These are phyloP conservation scores for Nettapus auritus DNA, from an alignment of 2,113 vertebrate genomes.

Conservation along the genomic window DNA sequence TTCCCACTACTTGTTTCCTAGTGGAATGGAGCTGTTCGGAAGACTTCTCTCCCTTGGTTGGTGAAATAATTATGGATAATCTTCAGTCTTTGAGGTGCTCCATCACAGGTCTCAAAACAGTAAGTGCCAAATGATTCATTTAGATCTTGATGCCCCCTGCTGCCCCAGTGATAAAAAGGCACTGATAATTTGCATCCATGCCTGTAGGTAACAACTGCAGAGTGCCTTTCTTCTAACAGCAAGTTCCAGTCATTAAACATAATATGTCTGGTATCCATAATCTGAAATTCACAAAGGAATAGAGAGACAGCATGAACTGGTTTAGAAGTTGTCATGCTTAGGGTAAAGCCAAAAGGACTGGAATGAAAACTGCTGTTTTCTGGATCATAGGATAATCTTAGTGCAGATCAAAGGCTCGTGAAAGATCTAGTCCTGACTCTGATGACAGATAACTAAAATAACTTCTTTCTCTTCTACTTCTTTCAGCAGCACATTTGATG, in stretches of 20 bases:
- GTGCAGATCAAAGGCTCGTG: slow-evolving; percentile 74
- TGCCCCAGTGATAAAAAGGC: not conserved
- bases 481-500: not conserved
- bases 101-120: slow-evolving; percentile 87
- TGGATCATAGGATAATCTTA: slow-evolving; percentile 75
- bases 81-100: slow-evolving; percentile 86
- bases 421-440: slow-evolving; percentile 71
- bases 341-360: slow-evolving; percentile 70
- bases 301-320: slow-evolving; percentile 75
- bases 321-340: slow-evolving; percentile 77
- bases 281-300: slow-evolving; percentile 71
- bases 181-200: not conserved
- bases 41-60: slow-evolving; percentile 88
- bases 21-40: slow-evolving; percentile 94
- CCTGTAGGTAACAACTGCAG: not conserved
- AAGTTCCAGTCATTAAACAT: slow-evolving; percentile 72
- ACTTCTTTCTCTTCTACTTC: slow-evolving; percentile 10
- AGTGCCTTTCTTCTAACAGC: slow-evolving; percentile 66
- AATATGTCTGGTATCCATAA: slow-evolving; percentile 78
- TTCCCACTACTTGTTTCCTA: slow-evolving; percentile 64
- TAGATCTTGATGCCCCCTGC: not conserved
- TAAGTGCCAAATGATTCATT: slow-evolving; percentile 71
- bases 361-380: slow-evolving; percentile 61
- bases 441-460: slow-evolving; percentile 70
- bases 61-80: slow-evolving; percentile 89